phyloP scores from a whole-genome alignment of 92 coral and sea anemone species.

The Actinernus sp. region DNA sequence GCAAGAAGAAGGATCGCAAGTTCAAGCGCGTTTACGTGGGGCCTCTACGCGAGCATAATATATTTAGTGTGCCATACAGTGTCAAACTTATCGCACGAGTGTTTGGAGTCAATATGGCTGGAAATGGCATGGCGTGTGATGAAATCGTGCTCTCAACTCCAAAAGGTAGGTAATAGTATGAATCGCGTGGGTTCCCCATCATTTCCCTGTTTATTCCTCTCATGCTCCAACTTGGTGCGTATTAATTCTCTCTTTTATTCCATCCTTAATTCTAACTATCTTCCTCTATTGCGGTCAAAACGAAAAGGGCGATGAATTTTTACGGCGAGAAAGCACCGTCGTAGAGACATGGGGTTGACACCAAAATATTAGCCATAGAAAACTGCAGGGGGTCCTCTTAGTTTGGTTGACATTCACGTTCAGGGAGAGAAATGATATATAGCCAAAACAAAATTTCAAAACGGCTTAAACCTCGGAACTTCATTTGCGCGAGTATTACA shows the following conservation, averaged over 20 bases:
- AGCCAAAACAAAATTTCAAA: no score
- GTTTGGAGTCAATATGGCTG: slow-evolving; percentile 72
- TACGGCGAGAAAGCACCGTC: no score
- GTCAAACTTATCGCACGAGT: slow-evolving; percentile 74
- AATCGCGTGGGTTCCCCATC: neutral
- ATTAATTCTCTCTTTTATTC: no score
- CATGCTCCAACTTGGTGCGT: slow-evolving; percentile 1
- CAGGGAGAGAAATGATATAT: no score
- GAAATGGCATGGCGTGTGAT: slow-evolving; percentile 77
- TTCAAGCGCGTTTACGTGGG: slow-evolving; percentile 85
- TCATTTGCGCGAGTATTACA: no score
- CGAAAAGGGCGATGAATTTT: neutral
- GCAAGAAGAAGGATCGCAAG: slow-evolving; percentile 76
- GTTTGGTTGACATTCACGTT: no score
- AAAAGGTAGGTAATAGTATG: slow-evolving; percentile 52
- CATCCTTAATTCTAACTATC: no score
- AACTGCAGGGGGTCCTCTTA: no score
- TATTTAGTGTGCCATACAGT: slow-evolving; percentile 82
- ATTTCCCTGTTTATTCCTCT: neutral
- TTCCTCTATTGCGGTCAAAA: neutral
- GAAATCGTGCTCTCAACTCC: slow-evolving; percentile 84
- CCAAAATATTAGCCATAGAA: no score
- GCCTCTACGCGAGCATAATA: slow-evolving; percentile 69
- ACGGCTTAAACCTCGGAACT: no score
- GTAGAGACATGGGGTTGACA: no score